Evolutionary conservation across 2,113 vertebrate species (phyloP).

Genomic region (Myodes glareolus): DNA sequence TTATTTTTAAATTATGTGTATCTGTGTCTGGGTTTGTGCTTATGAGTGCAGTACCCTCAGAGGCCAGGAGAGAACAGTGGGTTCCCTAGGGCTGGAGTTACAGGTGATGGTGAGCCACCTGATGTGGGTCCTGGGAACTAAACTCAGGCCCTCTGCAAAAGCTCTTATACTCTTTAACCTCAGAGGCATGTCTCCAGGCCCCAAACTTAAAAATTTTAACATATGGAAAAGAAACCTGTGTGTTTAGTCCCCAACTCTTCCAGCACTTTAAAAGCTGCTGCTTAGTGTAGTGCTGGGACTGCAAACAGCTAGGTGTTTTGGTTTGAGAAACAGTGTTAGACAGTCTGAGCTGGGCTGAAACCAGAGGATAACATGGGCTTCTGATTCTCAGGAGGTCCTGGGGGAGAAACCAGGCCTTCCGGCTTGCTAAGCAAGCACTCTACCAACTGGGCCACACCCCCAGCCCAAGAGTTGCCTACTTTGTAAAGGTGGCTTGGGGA

Average conservation of each 20-base stretch:
- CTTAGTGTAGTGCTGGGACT: background rate
- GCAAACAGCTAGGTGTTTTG: background rate
- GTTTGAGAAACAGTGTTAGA: background rate
- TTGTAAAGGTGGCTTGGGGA: background rate
- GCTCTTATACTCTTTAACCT: background rate
- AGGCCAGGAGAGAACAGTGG: background rate
- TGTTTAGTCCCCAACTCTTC: background rate
- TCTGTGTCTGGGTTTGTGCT: background rate
- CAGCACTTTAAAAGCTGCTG: background rate
- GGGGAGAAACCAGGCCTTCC: background rate
- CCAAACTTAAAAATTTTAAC: background rate
- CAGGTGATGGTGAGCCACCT: background rate
- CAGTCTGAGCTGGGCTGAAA: background rate
- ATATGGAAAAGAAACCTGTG: background rate
- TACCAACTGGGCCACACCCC: background rate
- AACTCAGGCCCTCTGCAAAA: background rate
- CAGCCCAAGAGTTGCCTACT: background rate
- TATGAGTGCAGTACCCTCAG: background rate
- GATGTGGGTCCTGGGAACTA: background rate
- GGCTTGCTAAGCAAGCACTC: background rate
- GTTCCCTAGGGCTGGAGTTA: background rate
- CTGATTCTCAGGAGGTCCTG: background rate
- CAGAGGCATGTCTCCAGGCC: background rate
- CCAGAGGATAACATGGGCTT: background rate
- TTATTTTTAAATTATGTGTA: background rate